Conservation (phyloP, 92 coral and sea anemone genomes). For the Zoanthus sansibaricus region DNA sequence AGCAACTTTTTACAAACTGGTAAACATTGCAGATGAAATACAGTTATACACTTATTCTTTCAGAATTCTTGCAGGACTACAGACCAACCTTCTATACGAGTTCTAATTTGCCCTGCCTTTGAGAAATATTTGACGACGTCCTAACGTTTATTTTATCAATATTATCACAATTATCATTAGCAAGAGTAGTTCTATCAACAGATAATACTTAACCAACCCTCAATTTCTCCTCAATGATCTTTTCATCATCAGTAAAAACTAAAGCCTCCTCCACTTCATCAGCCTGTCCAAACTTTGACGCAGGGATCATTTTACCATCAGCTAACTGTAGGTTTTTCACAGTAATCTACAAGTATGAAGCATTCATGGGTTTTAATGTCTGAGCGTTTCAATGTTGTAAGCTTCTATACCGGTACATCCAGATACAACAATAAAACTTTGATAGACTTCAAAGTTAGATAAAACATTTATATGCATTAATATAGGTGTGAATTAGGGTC, state of each 20-base stretch:
- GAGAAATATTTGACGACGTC: neutral
- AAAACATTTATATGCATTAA: too few relatives aligned
- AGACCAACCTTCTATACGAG: too few relatives aligned
- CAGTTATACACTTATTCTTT: too few relatives aligned
- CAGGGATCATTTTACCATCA: conserved; percentile 96
- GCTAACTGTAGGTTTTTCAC: conserved; percentile 91
- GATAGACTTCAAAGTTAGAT: neutral
- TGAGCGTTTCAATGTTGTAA: too few relatives aligned
- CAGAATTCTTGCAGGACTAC: too few relatives aligned
- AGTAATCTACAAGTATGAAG: conserved; percentile 71
- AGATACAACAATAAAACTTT: too few relatives aligned
- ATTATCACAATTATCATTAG: neutral
- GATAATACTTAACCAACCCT: conserved; percentile 64
- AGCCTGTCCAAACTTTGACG: conserved; percentile 92
- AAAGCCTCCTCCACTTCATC: conserved; percentile 86
- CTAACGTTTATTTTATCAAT: neutral
- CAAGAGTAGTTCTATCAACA: neutral
- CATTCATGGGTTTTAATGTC: neutral
- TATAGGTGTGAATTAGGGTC: too few relatives aligned
- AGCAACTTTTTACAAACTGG: too few relatives aligned
- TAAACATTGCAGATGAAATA: too few relatives aligned
- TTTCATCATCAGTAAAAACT: conserved; percentile 94
- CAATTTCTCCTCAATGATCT: conserved; percentile 75
- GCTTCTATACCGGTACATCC: neutral
- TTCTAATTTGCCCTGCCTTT: too few relatives aligned